phyloP scores from a whole-genome alignment of 2,797 vertebrate species.

The Hipposideros larvatus region DNA sequence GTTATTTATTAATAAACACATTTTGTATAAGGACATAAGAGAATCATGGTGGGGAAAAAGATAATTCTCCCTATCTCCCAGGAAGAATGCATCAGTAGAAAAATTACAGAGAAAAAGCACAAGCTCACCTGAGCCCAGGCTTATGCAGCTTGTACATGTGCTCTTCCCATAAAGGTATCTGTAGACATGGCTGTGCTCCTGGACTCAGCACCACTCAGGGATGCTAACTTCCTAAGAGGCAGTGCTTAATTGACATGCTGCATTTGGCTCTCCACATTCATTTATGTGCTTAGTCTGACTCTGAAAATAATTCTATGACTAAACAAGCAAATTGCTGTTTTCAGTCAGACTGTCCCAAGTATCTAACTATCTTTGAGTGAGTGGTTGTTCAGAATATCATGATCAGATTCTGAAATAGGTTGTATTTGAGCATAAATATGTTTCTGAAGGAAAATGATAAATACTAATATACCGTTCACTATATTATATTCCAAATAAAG shows the following conservation, averaged over 20 bases:
- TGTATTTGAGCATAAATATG: background rate
- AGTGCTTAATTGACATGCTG: background rate
- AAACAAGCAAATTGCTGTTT: background rate
- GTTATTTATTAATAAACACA: background rate
- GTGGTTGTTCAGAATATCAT: background rate
- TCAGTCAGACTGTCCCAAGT: background rate
- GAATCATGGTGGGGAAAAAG: background rate
- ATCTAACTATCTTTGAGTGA: background rate
- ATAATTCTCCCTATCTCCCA: background rate
- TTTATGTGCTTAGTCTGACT: conserved; percentile 24
- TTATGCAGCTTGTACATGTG: background rate
- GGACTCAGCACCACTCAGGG: background rate
- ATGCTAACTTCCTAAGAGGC: conserved; percentile 17
- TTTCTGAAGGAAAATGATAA: background rate
- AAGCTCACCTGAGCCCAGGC: background rate
- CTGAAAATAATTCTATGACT: background rate
- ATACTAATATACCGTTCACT: background rate
- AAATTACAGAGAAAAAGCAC: conserved; percentile 7
- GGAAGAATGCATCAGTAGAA: background rate
- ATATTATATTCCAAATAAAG: background rate
- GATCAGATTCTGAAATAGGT: background rate
- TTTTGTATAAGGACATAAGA: conserved; percentile 18
- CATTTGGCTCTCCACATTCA: conserved; percentile 1
- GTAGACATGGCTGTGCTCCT: background rate
- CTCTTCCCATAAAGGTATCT: background rate